phyloP scores from a whole-genome alignment of 2,797 vertebrate genomes.

The Loris lydekkerianus region DNA sequence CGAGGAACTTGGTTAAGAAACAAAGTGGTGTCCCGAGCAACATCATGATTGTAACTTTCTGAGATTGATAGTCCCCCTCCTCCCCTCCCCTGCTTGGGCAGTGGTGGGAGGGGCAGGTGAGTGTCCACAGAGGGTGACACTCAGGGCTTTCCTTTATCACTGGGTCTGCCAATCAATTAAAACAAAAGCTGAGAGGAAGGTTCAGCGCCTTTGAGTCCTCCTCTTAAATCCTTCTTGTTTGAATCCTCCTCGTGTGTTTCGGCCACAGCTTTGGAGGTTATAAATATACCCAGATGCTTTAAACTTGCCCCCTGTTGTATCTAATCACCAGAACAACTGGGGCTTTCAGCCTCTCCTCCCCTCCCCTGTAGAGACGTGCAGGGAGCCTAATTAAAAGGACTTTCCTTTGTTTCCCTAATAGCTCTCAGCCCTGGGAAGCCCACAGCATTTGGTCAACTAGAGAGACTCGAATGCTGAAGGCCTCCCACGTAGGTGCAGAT shows the following conservation, averaged over 20 bases:
- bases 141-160: not conserved
- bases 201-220: conserved; percentile 10
- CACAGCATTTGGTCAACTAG: not conserved
- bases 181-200: conserved; percentile 2
- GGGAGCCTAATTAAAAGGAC: conserved; percentile 55
- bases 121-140: not conserved
- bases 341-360: not conserved
- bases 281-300: conserved; percentile 77
- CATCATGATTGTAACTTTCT: not conserved
- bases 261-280: conserved; percentile 12
- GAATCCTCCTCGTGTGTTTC: not conserved
- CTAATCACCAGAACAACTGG: conserved; percentile 64
- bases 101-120: not conserved
- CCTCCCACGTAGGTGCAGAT: not conserved
- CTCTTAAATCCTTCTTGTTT: not conserved
- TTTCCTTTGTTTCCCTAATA: conserved; percentile 72
- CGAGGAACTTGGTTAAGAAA: not conserved
- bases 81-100: not conserved
- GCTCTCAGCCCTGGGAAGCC: conserved; percentile 4
- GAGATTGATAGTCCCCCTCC: not conserved
- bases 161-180: not conserved
- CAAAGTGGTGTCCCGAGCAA: not conserved
- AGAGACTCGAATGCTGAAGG: not conserved
- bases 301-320: conserved; percentile 31
- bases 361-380: not conserved